Conservation (phyloP, 23 tunicate genomes). For the Clavelina lepadiformis region DNA sequence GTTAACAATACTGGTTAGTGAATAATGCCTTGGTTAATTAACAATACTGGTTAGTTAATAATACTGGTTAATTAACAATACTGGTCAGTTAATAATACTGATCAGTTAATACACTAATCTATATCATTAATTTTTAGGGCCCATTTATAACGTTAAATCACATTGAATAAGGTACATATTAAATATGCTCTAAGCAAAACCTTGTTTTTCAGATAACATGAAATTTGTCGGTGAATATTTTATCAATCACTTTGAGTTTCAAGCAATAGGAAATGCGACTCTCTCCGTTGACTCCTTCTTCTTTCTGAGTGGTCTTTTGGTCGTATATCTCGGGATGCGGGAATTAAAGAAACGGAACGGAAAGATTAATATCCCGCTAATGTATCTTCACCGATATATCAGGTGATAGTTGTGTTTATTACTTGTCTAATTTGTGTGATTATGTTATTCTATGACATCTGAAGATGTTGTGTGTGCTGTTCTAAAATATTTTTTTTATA, state of each 20-base stretch:
- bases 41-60: too few species aligned
- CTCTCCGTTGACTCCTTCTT: constrained; percentile 73
- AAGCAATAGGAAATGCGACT: constrained; percentile 52
- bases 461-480: too few species aligned
- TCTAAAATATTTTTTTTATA: too few species aligned
- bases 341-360: constrained; percentile 29
- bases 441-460: background rate
- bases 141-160: too few species aligned
- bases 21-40: too few species aligned
- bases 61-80: too few species aligned
- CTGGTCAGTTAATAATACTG: too few species aligned
- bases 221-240: constrained; percentile 25
- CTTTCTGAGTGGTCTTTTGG: constrained; percentile 64
- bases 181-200: too few species aligned
- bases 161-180: too few species aligned
- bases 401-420: constrained; percentile 24
- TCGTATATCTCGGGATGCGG: constrained; percentile 42
- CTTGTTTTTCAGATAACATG: constrained; percentile 46
- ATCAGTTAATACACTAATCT: too few species aligned
- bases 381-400: constrained; percentile 61
- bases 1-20: too few species aligned
- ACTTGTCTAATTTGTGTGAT: background rate
- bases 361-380: constrained; percentile 45
- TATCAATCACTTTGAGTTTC: constrained; percentile 36
- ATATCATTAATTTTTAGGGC: too few species aligned